Conservation (phyloP, 1,140 invertebrate species). For the Mesaphorura yosii region DNA sequence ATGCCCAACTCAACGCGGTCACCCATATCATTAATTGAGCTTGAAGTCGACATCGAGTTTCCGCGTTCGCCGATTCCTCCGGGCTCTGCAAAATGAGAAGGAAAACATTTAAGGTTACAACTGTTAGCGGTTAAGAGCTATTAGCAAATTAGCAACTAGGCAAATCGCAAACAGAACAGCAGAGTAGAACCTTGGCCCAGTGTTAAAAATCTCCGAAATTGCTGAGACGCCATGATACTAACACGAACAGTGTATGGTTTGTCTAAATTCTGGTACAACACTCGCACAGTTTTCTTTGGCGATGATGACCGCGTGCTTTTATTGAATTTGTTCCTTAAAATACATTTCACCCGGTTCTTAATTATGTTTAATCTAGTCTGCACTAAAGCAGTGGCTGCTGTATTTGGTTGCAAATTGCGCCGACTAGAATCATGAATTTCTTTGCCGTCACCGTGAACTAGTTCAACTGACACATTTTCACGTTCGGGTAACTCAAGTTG, state of each 20-base stretch:
- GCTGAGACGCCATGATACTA: constrained; percentile 21
- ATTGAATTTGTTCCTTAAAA: no score
- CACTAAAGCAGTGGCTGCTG: constrained; percentile 22
- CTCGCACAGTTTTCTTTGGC: constrained; percentile 24
- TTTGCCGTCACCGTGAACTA: no score
- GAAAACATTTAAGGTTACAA: constrained; percentile 1
- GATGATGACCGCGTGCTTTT: no score
- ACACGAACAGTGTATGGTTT: constrained; percentile 29
- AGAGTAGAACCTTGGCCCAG: constrained; percentile 23
- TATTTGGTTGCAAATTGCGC: no score
- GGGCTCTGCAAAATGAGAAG: constrained; percentile 14
- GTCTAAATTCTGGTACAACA: constrained; percentile 31
- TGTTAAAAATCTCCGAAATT: constrained; percentile 30
- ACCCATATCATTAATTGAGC: constrained; percentile 23
- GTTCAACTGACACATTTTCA: constrained; percentile 31
- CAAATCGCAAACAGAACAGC: constrained; percentile 1
- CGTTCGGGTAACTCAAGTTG: constrained; percentile 19
- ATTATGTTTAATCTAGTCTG: constrained; percentile 24
- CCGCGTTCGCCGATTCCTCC: constrained; percentile 10
- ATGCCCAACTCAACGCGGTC: constrained; percentile 25
- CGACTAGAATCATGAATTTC: no score
- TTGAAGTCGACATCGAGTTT: constrained; percentile 24
- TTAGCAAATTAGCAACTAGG: background rate
- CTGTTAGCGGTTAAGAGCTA: no score
- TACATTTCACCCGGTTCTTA: constrained; percentile 14